These are phyloP conservation scores for Hylaeus volcanicus DNA, from an alignment of 1,140 invertebrate species.

Conservation along the genomic window DNA sequence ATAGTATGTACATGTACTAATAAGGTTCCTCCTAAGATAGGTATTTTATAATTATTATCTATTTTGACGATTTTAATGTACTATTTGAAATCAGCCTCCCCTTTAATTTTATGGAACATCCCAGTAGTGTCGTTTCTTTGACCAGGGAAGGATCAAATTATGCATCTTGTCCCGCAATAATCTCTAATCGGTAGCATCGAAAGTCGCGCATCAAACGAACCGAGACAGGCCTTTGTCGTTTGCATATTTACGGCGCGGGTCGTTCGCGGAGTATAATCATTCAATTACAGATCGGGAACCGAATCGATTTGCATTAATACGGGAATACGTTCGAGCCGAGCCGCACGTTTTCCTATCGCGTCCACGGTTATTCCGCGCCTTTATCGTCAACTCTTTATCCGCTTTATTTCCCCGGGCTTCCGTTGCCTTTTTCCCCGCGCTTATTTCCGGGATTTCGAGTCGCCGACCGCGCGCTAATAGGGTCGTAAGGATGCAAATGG, in stretches of 20 bases:
- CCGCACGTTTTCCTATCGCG: not conserved
- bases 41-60: no score
- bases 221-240: not conserved
- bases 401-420: not conserved
- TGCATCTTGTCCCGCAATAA: not conserved
- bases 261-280: not conserved
- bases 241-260: not conserved
- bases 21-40: no score
- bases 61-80: no score
- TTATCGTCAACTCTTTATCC: constrained; percentile 6
- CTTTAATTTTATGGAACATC: no score
- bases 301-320: constrained; percentile 4
- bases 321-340: not conserved
- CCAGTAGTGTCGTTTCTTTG: no score
- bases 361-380: not conserved
- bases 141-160: not conserved
- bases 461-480: constrained; percentile 56
- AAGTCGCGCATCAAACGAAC: not conserved
- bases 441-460: constrained; percentile 21
- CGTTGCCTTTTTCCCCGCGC: not conserved
- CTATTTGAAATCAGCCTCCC: no score
- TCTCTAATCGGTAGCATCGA: no score
- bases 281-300: not conserved
- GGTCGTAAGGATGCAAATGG: constrained; percentile 65
- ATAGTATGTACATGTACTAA: no score